phyloP scores from a whole-genome alignment of 1,140 invertebrate genomes.

The Episyrphus balteatus region DNA sequence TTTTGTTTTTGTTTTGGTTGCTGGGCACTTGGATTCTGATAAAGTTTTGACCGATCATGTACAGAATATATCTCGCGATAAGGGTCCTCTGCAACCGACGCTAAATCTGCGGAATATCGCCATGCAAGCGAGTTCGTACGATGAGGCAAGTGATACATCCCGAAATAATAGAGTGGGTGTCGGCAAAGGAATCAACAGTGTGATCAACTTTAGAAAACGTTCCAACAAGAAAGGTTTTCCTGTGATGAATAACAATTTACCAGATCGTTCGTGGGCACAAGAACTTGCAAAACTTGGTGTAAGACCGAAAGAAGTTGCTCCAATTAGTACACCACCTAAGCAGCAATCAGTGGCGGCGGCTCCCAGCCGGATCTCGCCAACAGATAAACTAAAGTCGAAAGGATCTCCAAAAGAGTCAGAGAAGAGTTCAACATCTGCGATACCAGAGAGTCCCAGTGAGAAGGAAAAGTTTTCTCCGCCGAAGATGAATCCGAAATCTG shows the following conservation, averaged over 20 bases:
- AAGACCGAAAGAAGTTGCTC: too few species aligned
- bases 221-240: neutral
- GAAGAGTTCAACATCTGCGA: too few species aligned
- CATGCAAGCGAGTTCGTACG: conserved; percentile 9
- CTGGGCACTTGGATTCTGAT: conserved; percentile 66
- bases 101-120: conserved; percentile 46
- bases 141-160: neutral
- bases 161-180: neutral
- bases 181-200: neutral
- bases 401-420: too few species aligned
- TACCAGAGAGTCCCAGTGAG: too few species aligned
- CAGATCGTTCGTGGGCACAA: neutral
- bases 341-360: too few species aligned
- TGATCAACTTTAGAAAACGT: neutral
- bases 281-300: neutral
- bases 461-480: too few species aligned
- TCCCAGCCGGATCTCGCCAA: too few species aligned
- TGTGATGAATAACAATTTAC: too few species aligned
- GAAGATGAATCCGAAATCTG: too few species aligned
- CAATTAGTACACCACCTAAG: too few species aligned
- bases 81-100: conserved; percentile 42
- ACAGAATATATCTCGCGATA: conserved; percentile 37
- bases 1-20: conserved; percentile 53
- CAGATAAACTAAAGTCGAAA: too few species aligned
- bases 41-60: conserved; percentile 50